A percentile compares a stretch with the other conserved stretches of the same genome.
Conservation (phyloP, 2,113 vertebrate species). For the Ctenodactylus gundi region DNA sequence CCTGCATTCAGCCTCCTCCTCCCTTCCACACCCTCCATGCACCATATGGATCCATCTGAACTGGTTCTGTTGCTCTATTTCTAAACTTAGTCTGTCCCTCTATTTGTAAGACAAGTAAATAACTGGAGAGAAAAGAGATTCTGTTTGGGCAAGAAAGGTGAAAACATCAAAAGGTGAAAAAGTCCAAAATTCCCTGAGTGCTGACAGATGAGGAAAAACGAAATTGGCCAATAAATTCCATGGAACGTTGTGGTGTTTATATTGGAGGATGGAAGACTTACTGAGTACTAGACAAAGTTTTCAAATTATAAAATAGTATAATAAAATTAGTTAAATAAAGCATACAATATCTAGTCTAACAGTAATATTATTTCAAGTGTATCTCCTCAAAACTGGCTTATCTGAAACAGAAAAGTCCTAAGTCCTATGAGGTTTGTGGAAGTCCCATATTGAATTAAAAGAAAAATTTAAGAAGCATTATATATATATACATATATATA, state of each 20-base stretch:
- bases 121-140: not conserved
- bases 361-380: not conserved
- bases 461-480: not conserved
- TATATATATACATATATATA: too few species aligned
- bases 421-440: not conserved
- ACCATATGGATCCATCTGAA: not conserved
- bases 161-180: not conserved
- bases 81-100: too few species aligned
- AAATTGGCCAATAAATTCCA: not conserved
- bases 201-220: not conserved
- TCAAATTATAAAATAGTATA: not conserved
- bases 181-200: not conserved
- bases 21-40: not conserved
- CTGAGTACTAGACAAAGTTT: not conserved
- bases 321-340: not conserved
- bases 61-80: too few species aligned
- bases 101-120: not conserved
- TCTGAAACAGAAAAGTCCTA: not conserved
- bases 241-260: not conserved
- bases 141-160: not conserved
- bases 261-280: not conserved
- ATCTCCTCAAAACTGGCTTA: slow-evolving; percentile 5
- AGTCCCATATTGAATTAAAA: not conserved
- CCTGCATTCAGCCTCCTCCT: not conserved
- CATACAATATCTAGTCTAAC: not conserved